phyloP scores from a whole-genome alignment of 1,140 invertebrate species.

The Protaetia brevitarsis region DNA sequence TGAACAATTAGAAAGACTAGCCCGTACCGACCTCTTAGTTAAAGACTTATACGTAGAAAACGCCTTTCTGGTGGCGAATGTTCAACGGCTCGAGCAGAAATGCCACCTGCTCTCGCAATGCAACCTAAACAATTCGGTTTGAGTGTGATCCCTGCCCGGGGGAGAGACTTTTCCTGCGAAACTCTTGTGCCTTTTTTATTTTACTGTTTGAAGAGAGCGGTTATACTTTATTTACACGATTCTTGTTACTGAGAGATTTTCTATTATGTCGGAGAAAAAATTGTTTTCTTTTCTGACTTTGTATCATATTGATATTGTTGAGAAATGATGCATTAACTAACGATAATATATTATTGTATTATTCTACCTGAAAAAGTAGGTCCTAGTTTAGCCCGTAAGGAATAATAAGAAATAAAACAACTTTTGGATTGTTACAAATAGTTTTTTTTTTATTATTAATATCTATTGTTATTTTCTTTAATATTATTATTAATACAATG shows the following conservation, averaged over 20 bases:
- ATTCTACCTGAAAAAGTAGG: slow-evolving; percentile 7
- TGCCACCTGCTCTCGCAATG: slow-evolving; percentile 52
- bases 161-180: neutral
- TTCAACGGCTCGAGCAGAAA: slow-evolving; percentile 57
- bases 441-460: slow-evolving; percentile 8
- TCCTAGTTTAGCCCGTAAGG: slow-evolving; percentile 12
- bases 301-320: slow-evolving; percentile 23
- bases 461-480: neutral
- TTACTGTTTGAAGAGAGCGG: slow-evolving; percentile 31
- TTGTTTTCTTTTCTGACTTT: neutral
- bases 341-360: neutral
- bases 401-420: slow-evolving; percentile 4
- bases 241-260: neutral
- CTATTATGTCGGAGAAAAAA: neutral
- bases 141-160: neutral
- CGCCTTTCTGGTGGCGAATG: slow-evolving; percentile 63
- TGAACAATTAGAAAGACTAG: slow-evolving; percentile 60
- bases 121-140: slow-evolving; percentile 44
- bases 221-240: slow-evolving; percentile 38
- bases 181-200: slow-evolving; percentile 38
- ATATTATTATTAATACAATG: neutral
- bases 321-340: neutral
- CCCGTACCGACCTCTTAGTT: slow-evolving; percentile 68
- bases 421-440: slow-evolving; percentile 15
- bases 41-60: slow-evolving; percentile 81